Percentiles rank a stretch among this genome's conserved stretches.
Evolutionary conservation across 2,113 vertebrate species (phyloP).

Genomic region (Numenius arquata): DNA sequence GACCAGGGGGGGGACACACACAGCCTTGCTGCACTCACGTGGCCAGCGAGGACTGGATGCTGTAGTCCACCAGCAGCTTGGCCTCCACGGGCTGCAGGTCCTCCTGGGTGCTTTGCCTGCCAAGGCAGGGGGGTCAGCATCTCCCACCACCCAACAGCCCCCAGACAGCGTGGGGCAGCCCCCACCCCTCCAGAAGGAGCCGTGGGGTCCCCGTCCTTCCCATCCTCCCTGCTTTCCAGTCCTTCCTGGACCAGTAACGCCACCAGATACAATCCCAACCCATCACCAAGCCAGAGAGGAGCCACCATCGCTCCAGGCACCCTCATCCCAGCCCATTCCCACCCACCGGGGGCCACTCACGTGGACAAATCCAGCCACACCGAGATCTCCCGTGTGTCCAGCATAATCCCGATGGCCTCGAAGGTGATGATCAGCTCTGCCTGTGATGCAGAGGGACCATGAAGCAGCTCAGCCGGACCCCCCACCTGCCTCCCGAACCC

Average conservation of each 20-base stretch:
- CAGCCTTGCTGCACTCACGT: constrained; percentile 71
- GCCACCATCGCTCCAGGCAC: rapidly evolving
- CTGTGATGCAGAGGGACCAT: constrained; percentile 42
- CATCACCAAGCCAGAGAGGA: not conserved
- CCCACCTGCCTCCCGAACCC: rapidly evolving
- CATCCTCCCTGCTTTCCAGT: not conserved
- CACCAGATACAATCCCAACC: rapidly evolving
- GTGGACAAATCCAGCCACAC: constrained; percentile 84
- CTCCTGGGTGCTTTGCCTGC: constrained; percentile 86
- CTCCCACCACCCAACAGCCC: not conserved
- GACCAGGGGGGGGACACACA: not conserved
- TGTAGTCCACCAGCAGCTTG: constrained; percentile 82
- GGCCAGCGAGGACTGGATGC: constrained; percentile 77
- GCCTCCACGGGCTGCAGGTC: constrained; percentile 76
- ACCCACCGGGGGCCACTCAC: constrained; percentile 71
- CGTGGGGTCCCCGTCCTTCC: rapidly evolving
- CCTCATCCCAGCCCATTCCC: not conserved
- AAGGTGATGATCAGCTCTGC: constrained; percentile 79
- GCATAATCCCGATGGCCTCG: constrained; percentile 77
- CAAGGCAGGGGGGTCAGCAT: rapidly evolving
- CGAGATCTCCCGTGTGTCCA: constrained; percentile 78
- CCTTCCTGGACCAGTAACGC: not conserved
- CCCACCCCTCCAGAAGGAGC: not conserved
- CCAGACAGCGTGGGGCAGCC: not conserved
- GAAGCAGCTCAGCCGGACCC: rapidly evolving